phyloP scores from a whole-genome alignment of 2,888 invertebrate species.

The Synergus itoensis region DNA sequence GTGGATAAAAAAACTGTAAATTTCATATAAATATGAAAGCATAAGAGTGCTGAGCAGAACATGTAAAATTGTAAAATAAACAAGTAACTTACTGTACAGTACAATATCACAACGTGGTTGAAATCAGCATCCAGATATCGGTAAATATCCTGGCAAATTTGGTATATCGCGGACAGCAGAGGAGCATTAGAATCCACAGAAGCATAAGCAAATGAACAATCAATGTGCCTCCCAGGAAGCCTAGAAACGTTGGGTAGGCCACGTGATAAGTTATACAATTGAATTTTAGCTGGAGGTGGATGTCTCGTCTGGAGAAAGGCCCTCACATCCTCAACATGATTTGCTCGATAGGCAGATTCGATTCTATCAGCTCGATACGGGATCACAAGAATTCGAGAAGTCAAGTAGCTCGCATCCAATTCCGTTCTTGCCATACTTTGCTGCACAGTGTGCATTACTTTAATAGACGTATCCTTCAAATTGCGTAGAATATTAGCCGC shows the following conservation, averaged over 20 bases:
- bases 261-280: slow-evolving; percentile 90
- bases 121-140: slow-evolving; percentile 90
- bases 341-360: slow-evolving; percentile 94
- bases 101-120: slow-evolving; percentile 87
- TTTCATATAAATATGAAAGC: too few relatives aligned
- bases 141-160: slow-evolving; percentile 92
- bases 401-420: slow-evolving; percentile 95
- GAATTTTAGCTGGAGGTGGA: slow-evolving; percentile 85
- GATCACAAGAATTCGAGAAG: slow-evolving; percentile 95
- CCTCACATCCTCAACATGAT: slow-evolving; percentile 95
- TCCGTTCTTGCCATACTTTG: slow-evolving; percentile 93
- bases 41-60: too few relatives aligned
- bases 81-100: slow-evolving; percentile 85
- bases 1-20: too few relatives aligned
- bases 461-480: slow-evolving; percentile 96
- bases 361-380: slow-evolving; percentile 96
- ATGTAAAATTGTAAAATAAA: not conserved
- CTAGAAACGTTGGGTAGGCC: slow-evolving; percentile 79
- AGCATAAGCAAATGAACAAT: slow-evolving; percentile 84
- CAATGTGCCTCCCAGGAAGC: slow-evolving; percentile 82
- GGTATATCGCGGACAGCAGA: slow-evolving; percentile 88
- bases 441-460: slow-evolving; percentile 98
- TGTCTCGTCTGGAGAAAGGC: slow-evolving; percentile 88
- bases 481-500: slow-evolving; percentile 94
- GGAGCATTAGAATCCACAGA: slow-evolving; percentile 86